These are phyloP conservation scores for Pomacea maculata DNA, from an alignment of 1,140 invertebrate species.

Conservation along the genomic window DNA sequence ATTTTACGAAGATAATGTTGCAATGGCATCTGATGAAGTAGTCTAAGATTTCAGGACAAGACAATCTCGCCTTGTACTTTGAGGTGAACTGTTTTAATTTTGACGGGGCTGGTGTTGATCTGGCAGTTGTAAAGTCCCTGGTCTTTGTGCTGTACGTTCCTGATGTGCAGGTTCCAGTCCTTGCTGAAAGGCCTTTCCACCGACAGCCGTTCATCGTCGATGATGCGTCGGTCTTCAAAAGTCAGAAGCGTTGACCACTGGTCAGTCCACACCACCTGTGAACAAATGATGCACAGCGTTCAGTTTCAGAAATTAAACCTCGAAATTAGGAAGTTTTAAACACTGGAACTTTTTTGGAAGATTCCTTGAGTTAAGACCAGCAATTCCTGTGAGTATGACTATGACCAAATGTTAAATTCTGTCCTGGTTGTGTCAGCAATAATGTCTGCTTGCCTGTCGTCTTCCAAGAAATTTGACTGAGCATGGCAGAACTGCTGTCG, in stretches of 20 bases:
- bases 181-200: slow-evolving; percentile 56
- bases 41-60: neutral
- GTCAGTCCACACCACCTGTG: slow-evolving; percentile 62
- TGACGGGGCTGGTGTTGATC: slow-evolving; percentile 62
- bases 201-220: slow-evolving; percentile 59
- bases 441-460: slow-evolving; percentile 77
- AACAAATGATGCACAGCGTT: neutral
- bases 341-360: no score
- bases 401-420: no score
- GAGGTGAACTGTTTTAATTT: slow-evolving; percentile 58
- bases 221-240: slow-evolving; percentile 54
- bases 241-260: slow-evolving; percentile 56
- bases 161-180: slow-evolving; percentile 63
- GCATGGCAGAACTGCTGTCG: slow-evolving; percentile 88
- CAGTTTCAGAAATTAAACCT: no score
- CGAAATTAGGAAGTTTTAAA: no score
- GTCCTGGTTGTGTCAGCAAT: no score
- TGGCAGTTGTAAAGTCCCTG: slow-evolving; percentile 60
- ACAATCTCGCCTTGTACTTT: slow-evolving; percentile 55
- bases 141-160: slow-evolving; percentile 53
- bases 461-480: slow-evolving; percentile 89
- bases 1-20: neutral
- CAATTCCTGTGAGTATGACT: no score
- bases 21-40: no score
- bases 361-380: no score